Conservation (phyloP, 2,797 vertebrate genomes). For the Setipinna tenuifilis region DNA sequence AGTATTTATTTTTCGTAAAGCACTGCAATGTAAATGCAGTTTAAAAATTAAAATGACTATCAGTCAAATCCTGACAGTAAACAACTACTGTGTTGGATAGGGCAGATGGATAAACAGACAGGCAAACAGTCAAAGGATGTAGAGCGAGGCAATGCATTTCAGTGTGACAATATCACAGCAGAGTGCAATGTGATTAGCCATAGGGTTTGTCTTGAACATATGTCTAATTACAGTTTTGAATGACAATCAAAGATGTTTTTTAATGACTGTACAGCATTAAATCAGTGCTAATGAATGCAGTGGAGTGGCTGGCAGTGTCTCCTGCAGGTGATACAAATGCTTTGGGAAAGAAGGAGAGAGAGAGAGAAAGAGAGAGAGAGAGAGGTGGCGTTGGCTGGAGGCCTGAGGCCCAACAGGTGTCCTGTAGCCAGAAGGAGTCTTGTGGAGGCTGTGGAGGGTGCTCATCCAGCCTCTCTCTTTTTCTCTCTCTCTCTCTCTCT, state of each 20-base stretch:
- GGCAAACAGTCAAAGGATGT: not conserved
- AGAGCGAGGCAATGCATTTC: too few species aligned
- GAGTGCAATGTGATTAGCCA: not conserved
- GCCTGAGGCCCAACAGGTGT: slow-evolving; percentile 76
- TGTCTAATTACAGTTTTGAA: slow-evolving; percentile 2
- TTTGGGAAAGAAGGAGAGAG: not conserved
- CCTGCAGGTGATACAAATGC: not conserved
- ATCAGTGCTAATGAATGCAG: not conserved
- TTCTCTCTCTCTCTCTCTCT: too few species aligned
- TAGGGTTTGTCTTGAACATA: not conserved
- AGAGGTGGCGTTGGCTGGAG: not conserved
- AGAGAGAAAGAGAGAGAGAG: too few species aligned
- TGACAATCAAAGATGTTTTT: not conserved
- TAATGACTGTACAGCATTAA: not conserved
- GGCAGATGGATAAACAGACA: not conserved
- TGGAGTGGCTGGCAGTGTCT: not conserved
- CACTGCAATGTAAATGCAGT: not conserved
- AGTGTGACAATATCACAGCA: not conserved
- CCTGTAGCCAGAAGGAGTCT: slow-evolving; percentile 67
- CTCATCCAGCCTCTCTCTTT: slow-evolving; percentile 49
- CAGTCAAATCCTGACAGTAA: not conserved
- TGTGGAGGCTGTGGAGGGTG: slow-evolving; percentile 74
- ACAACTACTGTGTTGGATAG: not conserved
- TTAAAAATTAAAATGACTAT: not conserved
- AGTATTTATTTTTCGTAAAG: not conserved